Base-by-base conservation (phyloP, 2,113 vertebrate species). In the Perognathus longimembris region DNA sequence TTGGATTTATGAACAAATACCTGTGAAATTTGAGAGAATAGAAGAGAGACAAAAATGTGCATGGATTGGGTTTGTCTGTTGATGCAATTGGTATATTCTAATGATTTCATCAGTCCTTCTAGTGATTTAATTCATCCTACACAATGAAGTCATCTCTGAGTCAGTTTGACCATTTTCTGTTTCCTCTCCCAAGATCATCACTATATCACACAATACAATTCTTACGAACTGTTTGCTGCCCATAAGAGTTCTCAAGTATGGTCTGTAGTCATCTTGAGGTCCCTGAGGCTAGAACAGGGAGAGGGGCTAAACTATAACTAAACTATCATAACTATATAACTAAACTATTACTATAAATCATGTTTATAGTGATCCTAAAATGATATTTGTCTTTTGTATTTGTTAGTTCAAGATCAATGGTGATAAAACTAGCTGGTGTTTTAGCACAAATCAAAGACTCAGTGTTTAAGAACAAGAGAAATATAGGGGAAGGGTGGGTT, bases 281-380 rank as follows among this genome's bases (percentile, higher is more conserved):
- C 20, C 8, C 59, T 76, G 4, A 91, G 32, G 66, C n/a, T 17
- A 30, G 84, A 76, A n/a, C n/a, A n/a, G n/a, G n/a, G n/a, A n/a
- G n/a, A n/a, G n/a, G n/a, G n/a, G n/a, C n/a, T n/a, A n/a, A n/a
- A n/a, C n/a, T n/a, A n/a, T n/a, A n/a, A n/a, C n/a, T n/a, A n/a
- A n/a, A n/a, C n/a, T n/a, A n/a, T n/a, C n/a, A n/a, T n/a, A n/a
- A n/a, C n/a, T n/a, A n/a, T n/a, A n/a, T n/a, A n/a, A n/a, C n/a
- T n/a, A n/a, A n/a, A n/a, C n/a, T n/a, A n/a, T n/a, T n/a, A n/a
- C n/a, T n/a, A n/a, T n/a, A n/a, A 28, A 89, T 66, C 11, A 75
- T 71, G 88, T 92, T 82, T 70, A 71, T 82, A 71, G 69, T 83
- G 66, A 34, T 80, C 26, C 34, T 89, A 89, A 76, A 50, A 85